These are phyloP conservation scores for Operophtera brumata DNA, from an alignment of 2,888 invertebrate species.

Conservation along the genomic window DNA sequence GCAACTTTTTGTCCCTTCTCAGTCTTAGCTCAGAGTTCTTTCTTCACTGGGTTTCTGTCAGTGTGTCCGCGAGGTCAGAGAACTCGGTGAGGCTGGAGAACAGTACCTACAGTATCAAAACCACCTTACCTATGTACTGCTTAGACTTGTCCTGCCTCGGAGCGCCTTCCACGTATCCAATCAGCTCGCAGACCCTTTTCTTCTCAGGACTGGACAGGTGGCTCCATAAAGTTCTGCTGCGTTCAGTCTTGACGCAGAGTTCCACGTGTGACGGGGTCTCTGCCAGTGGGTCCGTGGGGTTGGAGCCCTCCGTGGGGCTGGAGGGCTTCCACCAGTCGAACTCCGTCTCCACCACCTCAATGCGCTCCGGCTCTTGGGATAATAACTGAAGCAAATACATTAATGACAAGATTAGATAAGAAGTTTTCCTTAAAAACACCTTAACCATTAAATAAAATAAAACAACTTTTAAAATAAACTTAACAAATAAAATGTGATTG, in stretches of 20 bases:
- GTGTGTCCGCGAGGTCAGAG: too few relatives aligned
- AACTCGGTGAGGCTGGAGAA: too few relatives aligned
- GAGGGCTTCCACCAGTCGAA: slow-evolving; percentile 73
- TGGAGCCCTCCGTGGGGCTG: slow-evolving; percentile 52
- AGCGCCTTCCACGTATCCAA: slow-evolving; percentile 82
- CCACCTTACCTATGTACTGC: slow-evolving; percentile 82
- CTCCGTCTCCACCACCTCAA: slow-evolving; percentile 72
- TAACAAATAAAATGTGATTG: too few relatives aligned
- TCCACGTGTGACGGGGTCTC: slow-evolving; percentile 53
- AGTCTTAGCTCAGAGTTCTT: too few relatives aligned
- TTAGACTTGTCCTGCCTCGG: slow-evolving; percentile 69
- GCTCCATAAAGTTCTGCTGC: slow-evolving; percentile 79
- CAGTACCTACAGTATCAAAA: too few relatives aligned
- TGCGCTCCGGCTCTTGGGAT: slow-evolving; percentile 67
- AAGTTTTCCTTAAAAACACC: too few relatives aligned
- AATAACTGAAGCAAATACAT: slow-evolving; percentile 49
- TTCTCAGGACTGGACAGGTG: slow-evolving; percentile 84
- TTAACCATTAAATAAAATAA: too few relatives aligned
- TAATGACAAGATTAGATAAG: neutral
- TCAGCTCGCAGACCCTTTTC: slow-evolving; percentile 81
- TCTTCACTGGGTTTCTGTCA: too few relatives aligned
- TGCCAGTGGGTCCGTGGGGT: slow-evolving; percentile 42
- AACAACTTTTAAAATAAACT: too few relatives aligned
- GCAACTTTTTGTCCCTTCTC: too few relatives aligned
- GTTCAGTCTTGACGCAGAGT: slow-evolving; percentile 77